phyloP scores from a whole-genome alignment of 1,140 invertebrate genomes.

The Luehdorfia chinensis region DNA sequence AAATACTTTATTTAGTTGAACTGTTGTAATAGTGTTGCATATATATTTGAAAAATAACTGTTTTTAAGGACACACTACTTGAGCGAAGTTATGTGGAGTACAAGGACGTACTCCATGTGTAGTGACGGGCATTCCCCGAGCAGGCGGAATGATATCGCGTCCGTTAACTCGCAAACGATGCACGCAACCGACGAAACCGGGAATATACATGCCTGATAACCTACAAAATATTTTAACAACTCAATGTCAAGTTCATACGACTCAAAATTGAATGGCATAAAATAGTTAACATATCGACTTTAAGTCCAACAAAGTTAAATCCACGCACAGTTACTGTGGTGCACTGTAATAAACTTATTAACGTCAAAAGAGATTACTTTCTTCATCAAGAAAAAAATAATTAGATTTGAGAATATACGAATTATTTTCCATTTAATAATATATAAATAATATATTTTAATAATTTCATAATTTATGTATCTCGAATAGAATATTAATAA shows the following conservation, averaged over 20 bases:
- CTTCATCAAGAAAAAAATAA: not conserved
- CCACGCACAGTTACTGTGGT: no score
- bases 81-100: constrained; percentile 55
- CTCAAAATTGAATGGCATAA: no score
- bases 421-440: not conserved
- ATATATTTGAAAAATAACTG: not conserved
- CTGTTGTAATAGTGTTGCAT: no score
- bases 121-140: constrained; percentile 39
- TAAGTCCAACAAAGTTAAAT: no score
- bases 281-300: no score
- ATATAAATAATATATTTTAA: not conserved
- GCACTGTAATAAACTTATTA: not conserved
- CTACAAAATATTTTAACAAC: constrained; percentile 21
- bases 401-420: constrained; percentile 1
- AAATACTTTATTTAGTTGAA: no score
- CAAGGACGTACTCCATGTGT: constrained; percentile 53
- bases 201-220: constrained; percentile 41
- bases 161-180: constrained; percentile 61
- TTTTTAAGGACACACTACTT: constrained; percentile 44
- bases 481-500: no score
- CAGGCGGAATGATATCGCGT: constrained; percentile 59
- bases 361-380: not conserved
- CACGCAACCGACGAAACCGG: constrained; percentile 65
- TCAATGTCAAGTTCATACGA: not conserved
- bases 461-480: no score